These are phyloP conservation scores for Cosmia trapezina DNA, from an alignment of 2,888 invertebrate genomes.

Conservation along the genomic window DNA sequence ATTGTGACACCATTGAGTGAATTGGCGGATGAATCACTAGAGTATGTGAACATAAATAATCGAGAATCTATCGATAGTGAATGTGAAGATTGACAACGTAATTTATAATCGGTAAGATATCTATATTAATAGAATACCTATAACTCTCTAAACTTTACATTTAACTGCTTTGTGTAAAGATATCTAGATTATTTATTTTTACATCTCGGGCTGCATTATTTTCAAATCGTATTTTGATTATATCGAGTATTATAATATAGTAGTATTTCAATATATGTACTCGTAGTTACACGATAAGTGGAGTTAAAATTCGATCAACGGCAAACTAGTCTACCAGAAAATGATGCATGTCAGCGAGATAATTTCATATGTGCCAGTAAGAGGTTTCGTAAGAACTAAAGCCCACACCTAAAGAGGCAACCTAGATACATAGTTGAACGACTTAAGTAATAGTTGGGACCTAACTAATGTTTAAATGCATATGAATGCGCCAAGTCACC, in stretches of 20 bases:
- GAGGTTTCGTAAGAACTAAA: conserved; percentile 67
- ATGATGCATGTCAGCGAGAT: conserved; percentile 17
- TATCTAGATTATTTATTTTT: neutral
- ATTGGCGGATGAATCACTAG: conserved; percentile 68
- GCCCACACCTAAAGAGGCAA: conserved; percentile 69
- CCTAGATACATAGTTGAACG: conserved; percentile 76
- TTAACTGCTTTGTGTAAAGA: neutral
- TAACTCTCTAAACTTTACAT: neutral
- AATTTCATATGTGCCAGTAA: conserved; percentile 45
- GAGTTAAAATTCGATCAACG: neutral
- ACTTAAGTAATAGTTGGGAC: conserved; percentile 68
- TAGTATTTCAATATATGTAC: too few species aligned
- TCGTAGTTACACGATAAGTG: neutral
- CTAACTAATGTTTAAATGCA: conserved; percentile 48
- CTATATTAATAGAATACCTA: neutral
- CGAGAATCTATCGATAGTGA: conserved; percentile 22
- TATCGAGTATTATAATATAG: too few species aligned
- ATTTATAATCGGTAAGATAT: conserved; percentile 25
- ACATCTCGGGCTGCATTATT: neutral
- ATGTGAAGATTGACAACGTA: conserved; percentile 43
- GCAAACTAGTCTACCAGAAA: neutral
- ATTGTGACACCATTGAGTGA: conserved; percentile 44
- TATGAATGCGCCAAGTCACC: conserved; percentile 46
- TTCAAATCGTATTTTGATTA: neutral
- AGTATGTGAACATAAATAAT: conserved; percentile 55